Percentiles rank a stretch among this genome's conserved stretches.
Evolutionary conservation across 2,113 vertebrate genomes (phyloP).

Genomic region (Aptenodytes forsteri): DNA sequence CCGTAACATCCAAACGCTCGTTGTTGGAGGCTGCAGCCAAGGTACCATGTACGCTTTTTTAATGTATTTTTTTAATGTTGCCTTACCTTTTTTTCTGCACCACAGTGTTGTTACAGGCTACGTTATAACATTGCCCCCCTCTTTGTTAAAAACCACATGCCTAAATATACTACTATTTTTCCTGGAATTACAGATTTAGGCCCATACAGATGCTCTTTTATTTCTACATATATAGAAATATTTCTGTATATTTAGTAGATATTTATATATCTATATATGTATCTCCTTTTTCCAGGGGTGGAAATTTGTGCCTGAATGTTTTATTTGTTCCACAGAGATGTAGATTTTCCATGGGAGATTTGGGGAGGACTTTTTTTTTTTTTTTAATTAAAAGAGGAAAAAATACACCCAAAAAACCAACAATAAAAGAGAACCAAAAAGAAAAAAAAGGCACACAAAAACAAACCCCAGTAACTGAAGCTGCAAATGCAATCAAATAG

Average conservation of each 20-base stretch:
- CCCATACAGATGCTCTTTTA: not conserved
- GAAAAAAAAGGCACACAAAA: not conserved
- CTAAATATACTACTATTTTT: not conserved
- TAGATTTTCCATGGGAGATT: constrained; percentile 26
- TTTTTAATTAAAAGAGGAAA: not conserved
- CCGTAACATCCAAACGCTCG: not conserved
- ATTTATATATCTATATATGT: not conserved
- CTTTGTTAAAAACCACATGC: not conserved
- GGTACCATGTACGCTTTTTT: not conserved
- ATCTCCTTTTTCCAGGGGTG: not conserved
- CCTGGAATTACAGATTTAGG: not conserved
- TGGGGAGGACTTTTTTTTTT: not conserved
- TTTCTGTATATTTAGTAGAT: not conserved
- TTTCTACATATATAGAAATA: not conserved
- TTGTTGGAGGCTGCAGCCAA: constrained; percentile 1
- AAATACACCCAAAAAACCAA: not conserved
- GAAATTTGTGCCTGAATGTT: constrained; percentile 7
- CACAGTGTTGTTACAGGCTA: not conserved
- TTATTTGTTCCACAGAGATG: constrained; percentile 34
- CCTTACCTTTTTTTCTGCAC: not conserved
- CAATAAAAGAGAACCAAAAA: not conserved
- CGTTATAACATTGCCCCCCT: not conserved
- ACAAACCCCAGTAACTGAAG: not conserved
- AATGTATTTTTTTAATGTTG: not conserved
- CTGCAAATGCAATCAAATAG: not conserved